Percentiles rank a stretch among this genome's conserved stretches.
Evolutionary conservation across 2,797 vertebrate species (phyloP).

Genomic region (Argyrosomus regius): DNA sequence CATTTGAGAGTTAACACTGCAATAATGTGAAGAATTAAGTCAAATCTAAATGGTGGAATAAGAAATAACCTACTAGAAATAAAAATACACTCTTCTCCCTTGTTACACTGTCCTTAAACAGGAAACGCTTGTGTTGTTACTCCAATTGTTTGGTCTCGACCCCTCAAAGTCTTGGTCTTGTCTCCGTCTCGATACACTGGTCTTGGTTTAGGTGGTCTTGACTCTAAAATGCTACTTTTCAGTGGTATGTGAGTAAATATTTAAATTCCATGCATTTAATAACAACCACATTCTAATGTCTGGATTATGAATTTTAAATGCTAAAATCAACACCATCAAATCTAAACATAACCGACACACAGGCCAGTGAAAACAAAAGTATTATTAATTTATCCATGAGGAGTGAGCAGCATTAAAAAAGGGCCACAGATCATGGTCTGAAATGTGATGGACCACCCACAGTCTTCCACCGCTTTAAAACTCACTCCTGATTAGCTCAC

Average conservation of each 20-base stretch:
- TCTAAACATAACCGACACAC: slow-evolving; percentile 17
- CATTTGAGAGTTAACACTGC: too few relatives aligned
- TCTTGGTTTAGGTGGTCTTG: too few relatives aligned
- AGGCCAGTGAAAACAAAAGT: slow-evolving; percentile 25
- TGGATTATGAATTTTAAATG: slow-evolving; percentile 19
- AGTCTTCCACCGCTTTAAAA: slow-evolving; percentile 29
- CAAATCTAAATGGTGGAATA: too few relatives aligned
- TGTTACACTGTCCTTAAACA: too few relatives aligned
- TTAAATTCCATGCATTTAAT: slow-evolving; percentile 21
- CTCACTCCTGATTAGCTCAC: slow-evolving; percentile 29
- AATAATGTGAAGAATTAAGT: too few relatives aligned
- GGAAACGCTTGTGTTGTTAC: too few relatives aligned
- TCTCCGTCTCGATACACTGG: too few relatives aligned
- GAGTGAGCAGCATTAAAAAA: slow-evolving; percentile 19
- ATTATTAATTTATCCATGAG: slow-evolving; percentile 12
- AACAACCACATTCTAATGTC: slow-evolving; percentile 10
- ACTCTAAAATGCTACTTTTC: slow-evolving; percentile 7
- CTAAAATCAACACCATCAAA: slow-evolving; percentile 5
- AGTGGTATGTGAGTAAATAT: slow-evolving; percentile 1
- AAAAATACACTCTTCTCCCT: too few relatives aligned
- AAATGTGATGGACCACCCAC: slow-evolving; percentile 52
- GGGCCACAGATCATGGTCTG: slow-evolving; percentile 17
- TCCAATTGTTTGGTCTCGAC: too few relatives aligned
- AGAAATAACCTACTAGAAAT: too few relatives aligned
- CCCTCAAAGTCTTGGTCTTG: too few relatives aligned